Base-by-base conservation (phyloP, 2,113 vertebrate species). In the Emydocephalus ijimae region DNA sequence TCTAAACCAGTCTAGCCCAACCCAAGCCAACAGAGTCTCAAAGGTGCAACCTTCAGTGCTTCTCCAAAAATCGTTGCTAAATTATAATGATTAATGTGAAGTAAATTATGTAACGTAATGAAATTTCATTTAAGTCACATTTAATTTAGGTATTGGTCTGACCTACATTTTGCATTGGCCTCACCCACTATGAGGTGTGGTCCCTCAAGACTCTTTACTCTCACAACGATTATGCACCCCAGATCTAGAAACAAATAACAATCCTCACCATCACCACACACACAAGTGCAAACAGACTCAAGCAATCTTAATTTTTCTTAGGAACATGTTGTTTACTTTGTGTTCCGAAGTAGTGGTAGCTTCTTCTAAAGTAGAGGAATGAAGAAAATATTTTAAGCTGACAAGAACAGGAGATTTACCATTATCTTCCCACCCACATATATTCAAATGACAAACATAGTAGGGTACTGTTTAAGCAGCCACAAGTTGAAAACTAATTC, bases 391-490 rank as follows among this genome's bases (percentile, higher is more conserved):
- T 92, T 88, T 89, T 48, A 9, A 86, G 89, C 95, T 92, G 7
- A 24, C 45, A 89, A 18, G 20, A 74, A 69, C 95, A 94, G 14
- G 12, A 93, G 24, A 74, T 0, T 93, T 94, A 94, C 91, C 88
- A 26, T 88, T 34, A 90, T 29, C 81, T 23, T 52, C 87, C 81
- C 23, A 45, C 87, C 89, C 81, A 90, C 34, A 88, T 0, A 0
- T 89, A 93, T 94, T 94, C 92, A 90, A 96, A 91, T 92, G 74
- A 29, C 39, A 90, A 81, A 56, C 54, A 92, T 94, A 43, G 20
- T 45, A 64, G 91, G 61, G 90, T 91, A 93, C n/a, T 89, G 29
- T 12, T 93, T 43, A 93, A 74, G 89, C 91, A 95, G 93, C 93
- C 18, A 74, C 89, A 90, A 56, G 86, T 91, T 92, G 85, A 92